These are phyloP conservation scores for Aptenodytes forsteri DNA, from an alignment of 2,113 vertebrate species.

Conservation along the genomic window DNA sequence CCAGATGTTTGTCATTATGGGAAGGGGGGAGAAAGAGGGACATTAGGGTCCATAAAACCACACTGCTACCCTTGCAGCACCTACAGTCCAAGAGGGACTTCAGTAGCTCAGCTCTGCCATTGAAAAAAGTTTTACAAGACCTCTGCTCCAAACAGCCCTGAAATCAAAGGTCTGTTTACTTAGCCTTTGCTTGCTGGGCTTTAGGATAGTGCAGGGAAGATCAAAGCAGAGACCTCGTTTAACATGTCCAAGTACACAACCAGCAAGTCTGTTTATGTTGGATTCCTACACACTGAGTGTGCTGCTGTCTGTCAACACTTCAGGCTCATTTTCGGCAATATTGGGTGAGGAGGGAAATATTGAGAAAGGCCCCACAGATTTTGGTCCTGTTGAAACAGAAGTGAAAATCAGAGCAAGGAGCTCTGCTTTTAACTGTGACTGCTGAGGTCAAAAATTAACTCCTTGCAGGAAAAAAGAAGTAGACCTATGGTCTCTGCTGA, in stretches of 20 bases:
- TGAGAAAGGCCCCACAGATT: not conserved
- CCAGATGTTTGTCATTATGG: slow-evolving; percentile 49
- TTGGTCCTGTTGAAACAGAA: not conserved
- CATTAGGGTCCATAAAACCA: slow-evolving; percentile 8
- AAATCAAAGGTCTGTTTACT: slow-evolving; percentile 69
- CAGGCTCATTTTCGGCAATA: slow-evolving; percentile 27
- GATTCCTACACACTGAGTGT: slow-evolving; percentile 30
- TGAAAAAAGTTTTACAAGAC: slow-evolving; percentile 61
- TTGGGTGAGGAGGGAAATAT: slow-evolving; percentile 16
- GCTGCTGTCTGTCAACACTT: slow-evolving; percentile 61
- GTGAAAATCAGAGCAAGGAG: not conserved
- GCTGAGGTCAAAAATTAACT: not conserved
- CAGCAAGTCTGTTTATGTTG: slow-evolving; percentile 60
- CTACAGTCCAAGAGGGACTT: slow-evolving; percentile 3
- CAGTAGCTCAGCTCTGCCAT: slow-evolving; percentile 42
- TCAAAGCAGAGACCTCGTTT: slow-evolving; percentile 61
- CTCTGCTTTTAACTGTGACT: not conserved
- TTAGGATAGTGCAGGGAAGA: slow-evolving; percentile 45
- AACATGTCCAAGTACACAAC: slow-evolving; percentile 64
- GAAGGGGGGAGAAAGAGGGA: not conserved
- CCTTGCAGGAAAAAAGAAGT: not conserved
- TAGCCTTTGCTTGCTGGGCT: slow-evolving; percentile 63
- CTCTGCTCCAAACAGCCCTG: slow-evolving; percentile 41
- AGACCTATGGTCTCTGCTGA: not conserved
- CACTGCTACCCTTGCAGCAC: slow-evolving; percentile 5